Base-by-base conservation (phyloP, 30 jellyfish, hydroid and myxozoan genomes). In the Aurelia aurita region DNA sequence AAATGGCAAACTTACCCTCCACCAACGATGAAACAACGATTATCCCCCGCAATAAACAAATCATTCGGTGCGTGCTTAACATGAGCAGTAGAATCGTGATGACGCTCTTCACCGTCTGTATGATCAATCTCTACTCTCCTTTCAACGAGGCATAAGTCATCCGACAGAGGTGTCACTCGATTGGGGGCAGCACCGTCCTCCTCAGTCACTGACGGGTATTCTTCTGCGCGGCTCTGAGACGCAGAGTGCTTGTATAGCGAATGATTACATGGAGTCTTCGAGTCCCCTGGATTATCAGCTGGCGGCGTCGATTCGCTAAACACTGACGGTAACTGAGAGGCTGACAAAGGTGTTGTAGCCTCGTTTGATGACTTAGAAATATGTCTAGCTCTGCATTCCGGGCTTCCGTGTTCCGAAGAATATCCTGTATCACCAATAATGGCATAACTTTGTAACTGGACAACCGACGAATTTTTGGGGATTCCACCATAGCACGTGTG, bases 1-100 rank as follows among this genome's bases (percentile, higher is more conserved):
- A 11, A 70, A 70, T 70, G 31, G 1, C 9, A 25, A 53, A 46
- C 96, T 67, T 29, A 91, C 97, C 98, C 98, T 18, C 98, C 98
- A 32, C 98, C 98, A 76, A 92, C 90, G 45, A 92, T 88, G 70
- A 92, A 31, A 21, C 97, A 78, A 7, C 27, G 49, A 53, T 87
- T 72, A 53, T 92, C 95, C 51, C 97, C 91, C 22, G 98, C 95
- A 14, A 92, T 87, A 77, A 86, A 92, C 54, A 92, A 53, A 45
- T 82, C 97, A 61, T 29, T 71, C 26, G 87, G 87, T 15, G 79
- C 72, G 14, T 67, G 77, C 51, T 49, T 69, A 25, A 69, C 70
- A 54, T 65, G 82, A 1, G 35, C 53, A 22, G 74, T 79, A 47
- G 25, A 81, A 44, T 51, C 83, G 12, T 75, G 82, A 7, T 9